These are phyloP conservation scores for Todiramphus saurophagus DNA, from an alignment of 2,113 vertebrate species.

Conservation along the genomic window DNA sequence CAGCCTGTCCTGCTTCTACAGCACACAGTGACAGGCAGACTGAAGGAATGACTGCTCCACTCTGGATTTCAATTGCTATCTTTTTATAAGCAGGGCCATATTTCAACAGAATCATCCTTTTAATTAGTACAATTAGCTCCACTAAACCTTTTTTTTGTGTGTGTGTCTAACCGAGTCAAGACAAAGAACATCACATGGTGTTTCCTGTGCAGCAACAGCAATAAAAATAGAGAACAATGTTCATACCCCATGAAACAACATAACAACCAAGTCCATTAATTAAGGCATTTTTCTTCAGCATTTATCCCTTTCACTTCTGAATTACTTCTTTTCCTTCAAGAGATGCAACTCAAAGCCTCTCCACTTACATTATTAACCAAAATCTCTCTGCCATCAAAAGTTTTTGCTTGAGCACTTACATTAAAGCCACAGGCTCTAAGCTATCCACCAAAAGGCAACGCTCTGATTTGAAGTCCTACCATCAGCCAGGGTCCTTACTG, in stretches of 20 bases:
- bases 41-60: not conserved
- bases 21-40: not conserved
- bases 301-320: not conserved
- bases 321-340: not conserved
- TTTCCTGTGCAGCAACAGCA: not conserved
- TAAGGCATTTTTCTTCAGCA: not conserved
- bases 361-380: not conserved
- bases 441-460: not conserved
- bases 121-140: not conserved
- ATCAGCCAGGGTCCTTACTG: not conserved
- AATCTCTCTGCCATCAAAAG: not conserved
- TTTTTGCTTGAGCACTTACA: not conserved
- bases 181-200: not conserved
- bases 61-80: not conserved
- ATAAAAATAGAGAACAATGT: not conserved
- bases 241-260: not conserved
- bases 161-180: not conserved
- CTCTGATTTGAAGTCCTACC: not conserved
- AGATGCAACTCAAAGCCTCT: not conserved
- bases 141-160: not conserved
- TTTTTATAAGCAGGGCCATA: not conserved
- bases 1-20: not conserved
- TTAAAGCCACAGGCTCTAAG: not conserved
- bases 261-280: not conserved
- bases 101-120: not conserved